Evolutionary conservation across 2,888 invertebrate genomes (phyloP), one percentile per base, ranked within the genome.

Genomic region (Harpalus rubripes): DNA sequence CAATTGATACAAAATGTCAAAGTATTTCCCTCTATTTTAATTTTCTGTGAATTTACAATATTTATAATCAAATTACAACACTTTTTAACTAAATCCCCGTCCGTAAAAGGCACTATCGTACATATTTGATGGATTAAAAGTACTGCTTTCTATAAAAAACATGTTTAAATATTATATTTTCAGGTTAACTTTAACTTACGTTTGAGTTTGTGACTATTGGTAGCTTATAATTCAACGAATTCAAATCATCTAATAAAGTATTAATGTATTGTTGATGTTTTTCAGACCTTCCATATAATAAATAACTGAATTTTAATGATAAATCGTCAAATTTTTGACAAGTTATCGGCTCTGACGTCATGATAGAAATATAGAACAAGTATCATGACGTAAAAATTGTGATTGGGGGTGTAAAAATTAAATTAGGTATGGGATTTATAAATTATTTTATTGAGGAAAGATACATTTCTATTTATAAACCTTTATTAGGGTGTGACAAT

Each of bases 211-310:
- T 88, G 1, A 90, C 88, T 1, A 90, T 79, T 8, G 89, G 87
- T 85, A 88, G 88, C 88, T 93, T 93, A 88, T 92, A 95, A 87
- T 95, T 94, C 76, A 94, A 90, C 0, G 93, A 91, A 89, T 95
- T 95, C 56, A 95, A 90, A 87, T 95, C 94, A 88, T 94, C 94
- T 74, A 95, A 91, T 15, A 93, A 89, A 61, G 90, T 89, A 88
- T 93, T 93, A 3, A 95, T 91, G 87, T 91, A 91, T 56, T 90
- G 89, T 88, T 92, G 92, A 87, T 92, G 92, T 81, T 91, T 92
- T 87, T 89, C 88, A 5, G 88, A 88, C 22, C 90, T 87, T 56
- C 88, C 88, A 86, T 88, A 89, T 10, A 89, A 86, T 83, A 91
- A 86, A 85, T 90, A 89, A 15, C 88, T 88, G 78, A 91, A 90